Conservation (phyloP, 2,797 vertebrate species). For the Aplochiton taeniatus region DNA sequence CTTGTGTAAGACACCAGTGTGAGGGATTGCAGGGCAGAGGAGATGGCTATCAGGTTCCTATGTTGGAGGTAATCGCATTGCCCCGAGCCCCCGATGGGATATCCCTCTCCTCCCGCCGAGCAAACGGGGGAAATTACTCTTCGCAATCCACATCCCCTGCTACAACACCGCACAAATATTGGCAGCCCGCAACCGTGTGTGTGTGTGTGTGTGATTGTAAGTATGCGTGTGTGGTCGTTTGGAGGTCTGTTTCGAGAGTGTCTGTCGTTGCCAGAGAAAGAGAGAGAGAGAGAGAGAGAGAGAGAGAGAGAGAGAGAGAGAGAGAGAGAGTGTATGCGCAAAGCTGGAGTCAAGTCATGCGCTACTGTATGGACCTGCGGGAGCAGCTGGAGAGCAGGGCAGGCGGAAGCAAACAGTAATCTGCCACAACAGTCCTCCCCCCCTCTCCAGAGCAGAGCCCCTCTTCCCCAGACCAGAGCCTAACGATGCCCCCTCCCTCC, state of each 20-base stretch:
- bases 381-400: slow-evolving; percentile 26
- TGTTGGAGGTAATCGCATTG: slow-evolving; percentile 60
- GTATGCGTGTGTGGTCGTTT: not conserved
- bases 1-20: slow-evolving; percentile 24
- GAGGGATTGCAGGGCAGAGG: slow-evolving; percentile 10
- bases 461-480: slow-evolving; percentile 4
- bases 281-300: not conserved
- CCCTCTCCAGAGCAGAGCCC: not conserved
- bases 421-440: slow-evolving; percentile 9
- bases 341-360: not conserved
- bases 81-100: slow-evolving; percentile 57
- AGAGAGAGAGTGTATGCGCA: too few relatives aligned
- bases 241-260: slow-evolving; percentile 8
- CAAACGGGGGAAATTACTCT: slow-evolving; percentile 69
- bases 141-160: slow-evolving; percentile 49
- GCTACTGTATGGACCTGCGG: slow-evolving; percentile 13
- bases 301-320: not conserved
- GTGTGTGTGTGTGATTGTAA: not conserved
- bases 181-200: not conserved
- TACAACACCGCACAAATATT: slow-evolving; percentile 5
- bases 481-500: not conserved
- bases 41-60: slow-evolving; percentile 41
- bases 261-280: slow-evolving; percentile 7
- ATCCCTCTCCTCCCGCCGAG: slow-evolving; percentile 36
- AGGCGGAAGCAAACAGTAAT: slow-evolving; percentile 28